A percentile compares a stretch with the other conserved stretches of the same genome.
phyloP scores from a whole-genome alignment of 1,140 invertebrate genomes.

The Pantala flavescens region DNA sequence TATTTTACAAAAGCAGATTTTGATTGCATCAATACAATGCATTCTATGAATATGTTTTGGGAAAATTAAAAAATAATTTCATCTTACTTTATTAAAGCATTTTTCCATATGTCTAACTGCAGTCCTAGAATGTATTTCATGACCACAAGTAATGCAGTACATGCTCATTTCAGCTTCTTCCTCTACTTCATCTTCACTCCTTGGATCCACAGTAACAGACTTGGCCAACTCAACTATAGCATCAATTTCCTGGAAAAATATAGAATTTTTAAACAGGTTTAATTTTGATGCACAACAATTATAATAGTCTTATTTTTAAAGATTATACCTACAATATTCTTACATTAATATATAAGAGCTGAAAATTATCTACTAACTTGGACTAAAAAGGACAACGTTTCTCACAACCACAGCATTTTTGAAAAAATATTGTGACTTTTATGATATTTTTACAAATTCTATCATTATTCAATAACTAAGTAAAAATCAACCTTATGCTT shows the following conservation, averaged over 20 bases:
- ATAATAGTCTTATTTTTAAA: constrained; percentile 12
- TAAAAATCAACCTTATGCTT: constrained; percentile 41
- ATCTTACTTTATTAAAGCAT: constrained; percentile 76
- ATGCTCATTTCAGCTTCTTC: constrained; percentile 76
- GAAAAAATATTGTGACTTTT: too few species aligned
- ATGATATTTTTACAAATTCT: too few species aligned
- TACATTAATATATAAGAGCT: too few species aligned
- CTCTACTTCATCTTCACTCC: constrained; percentile 50
- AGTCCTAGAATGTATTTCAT: constrained; percentile 77
- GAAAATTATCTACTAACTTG: too few species aligned
- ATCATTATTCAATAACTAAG: too few species aligned
- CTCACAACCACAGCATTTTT: too few species aligned
- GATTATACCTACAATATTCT: background rate
- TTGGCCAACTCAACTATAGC: constrained; percentile 67
- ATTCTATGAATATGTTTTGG: too few species aligned
- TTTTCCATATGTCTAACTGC: constrained; percentile 92
- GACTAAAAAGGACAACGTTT: too few species aligned
- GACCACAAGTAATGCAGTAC: constrained; percentile 94
- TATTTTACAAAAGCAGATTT: too few species aligned
- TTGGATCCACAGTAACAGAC: constrained; percentile 51
- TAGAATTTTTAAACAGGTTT: too few species aligned
- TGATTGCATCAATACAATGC: too few species aligned
- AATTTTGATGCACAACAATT: constrained; percentile 11
- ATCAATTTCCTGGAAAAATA: constrained; percentile 53
- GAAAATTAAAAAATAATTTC: too few species aligned